Percentiles rank a stretch among this genome's conserved stretches.
phyloP scores from a whole-genome alignment of 2,797 vertebrate species.

The Cirrhinus mrigala region DNA sequence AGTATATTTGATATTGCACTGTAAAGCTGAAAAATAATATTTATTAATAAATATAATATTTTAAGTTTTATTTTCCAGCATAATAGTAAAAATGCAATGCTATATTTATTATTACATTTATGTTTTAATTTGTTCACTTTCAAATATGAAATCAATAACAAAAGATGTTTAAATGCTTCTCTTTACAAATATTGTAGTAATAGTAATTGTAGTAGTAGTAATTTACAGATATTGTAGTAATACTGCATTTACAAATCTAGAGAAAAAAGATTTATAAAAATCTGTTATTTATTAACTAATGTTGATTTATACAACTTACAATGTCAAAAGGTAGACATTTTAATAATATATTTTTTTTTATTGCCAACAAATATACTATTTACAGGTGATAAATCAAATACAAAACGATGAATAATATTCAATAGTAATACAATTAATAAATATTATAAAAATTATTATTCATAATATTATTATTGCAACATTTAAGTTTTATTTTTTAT shows the following conservation, averaged over 20 bases:
- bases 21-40: neutral
- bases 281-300: neutral
- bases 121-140: neutral
- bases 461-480: too few relatives aligned
- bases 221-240: too few relatives aligned
- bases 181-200: too few relatives aligned
- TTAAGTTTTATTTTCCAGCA: neutral
- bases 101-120: too few relatives aligned
- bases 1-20: neutral
- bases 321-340: neutral
- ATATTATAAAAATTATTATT: too few relatives aligned
- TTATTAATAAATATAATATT: neutral
- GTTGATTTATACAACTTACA: neutral
- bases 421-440: neutral
- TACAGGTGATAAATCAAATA: too few relatives aligned
- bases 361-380: too few relatives aligned
- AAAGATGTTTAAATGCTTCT: too few relatives aligned
- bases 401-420: neutral
- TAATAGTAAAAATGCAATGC: neutral
- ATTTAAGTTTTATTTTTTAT: neutral
- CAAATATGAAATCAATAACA: neutral
- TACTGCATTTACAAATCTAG: neutral
- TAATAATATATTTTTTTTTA: too few relatives aligned
- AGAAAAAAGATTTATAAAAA: neutral
- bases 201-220: too few relatives aligned